Percentiles rank a stretch among this genome's conserved stretches.
Evolutionary conservation across 1,140 invertebrate genomes (phyloP).

Genomic region (Pristionchus pacificus): DNA sequence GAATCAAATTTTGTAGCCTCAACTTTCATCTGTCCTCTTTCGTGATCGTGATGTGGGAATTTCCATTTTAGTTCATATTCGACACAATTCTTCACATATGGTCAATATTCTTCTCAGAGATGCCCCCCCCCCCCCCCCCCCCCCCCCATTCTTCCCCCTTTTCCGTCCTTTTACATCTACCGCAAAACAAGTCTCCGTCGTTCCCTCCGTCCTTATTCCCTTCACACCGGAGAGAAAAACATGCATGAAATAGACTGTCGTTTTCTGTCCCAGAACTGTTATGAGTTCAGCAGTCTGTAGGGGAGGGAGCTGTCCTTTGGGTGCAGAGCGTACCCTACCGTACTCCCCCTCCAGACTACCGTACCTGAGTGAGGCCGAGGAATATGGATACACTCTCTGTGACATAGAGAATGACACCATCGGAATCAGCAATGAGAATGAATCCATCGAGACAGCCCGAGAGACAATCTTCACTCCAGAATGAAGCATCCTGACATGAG

Average conservation of each 20-base stretch:
- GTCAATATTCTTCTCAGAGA: no score
- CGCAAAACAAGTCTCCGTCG: no score
- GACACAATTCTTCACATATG: no score
- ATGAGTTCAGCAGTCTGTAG: neutral
- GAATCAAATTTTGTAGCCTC: no score
- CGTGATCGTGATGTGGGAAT: no score
- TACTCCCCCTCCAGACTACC: constrained; percentile 1
- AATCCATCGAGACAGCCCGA: constrained; percentile 52
- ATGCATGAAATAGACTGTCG: neutral
- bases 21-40: no score
- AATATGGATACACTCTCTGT: constrained; percentile 59
- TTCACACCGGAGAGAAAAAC: neutral
- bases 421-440: constrained; percentile 44
- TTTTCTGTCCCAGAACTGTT: neutral
- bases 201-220: neutral
- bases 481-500: constrained; percentile 20
- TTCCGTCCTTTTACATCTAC: no score
- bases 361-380: constrained; percentile 60
- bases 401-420: constrained; percentile 58
- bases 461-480: constrained; percentile 40
- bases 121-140: no score
- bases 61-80: no score
- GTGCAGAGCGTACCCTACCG: no score
- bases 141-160: no score
- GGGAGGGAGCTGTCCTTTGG: no score